phyloP scores from a whole-genome alignment of 2,797 vertebrate genomes.

The Sebastolobus altivelis region DNA sequence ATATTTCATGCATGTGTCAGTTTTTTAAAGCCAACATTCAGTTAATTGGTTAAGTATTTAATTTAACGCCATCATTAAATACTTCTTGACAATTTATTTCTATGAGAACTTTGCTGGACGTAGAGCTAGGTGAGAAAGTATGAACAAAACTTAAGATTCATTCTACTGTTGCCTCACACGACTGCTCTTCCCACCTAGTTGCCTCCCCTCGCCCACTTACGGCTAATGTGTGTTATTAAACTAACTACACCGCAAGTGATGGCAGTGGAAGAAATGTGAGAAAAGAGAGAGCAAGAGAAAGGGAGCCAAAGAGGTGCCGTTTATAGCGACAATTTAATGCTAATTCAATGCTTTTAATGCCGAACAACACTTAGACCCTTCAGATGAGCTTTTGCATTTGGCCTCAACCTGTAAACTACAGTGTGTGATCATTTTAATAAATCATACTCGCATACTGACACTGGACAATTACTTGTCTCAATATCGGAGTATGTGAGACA shows the following conservation, averaged over 20 bases:
- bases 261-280: neutral
- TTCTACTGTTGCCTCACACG: neutral
- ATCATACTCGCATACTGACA: constrained; percentile 1
- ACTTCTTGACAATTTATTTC: constrained; percentile 4
- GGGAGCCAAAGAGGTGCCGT: constrained; percentile 8
- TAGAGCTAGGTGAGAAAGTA: neutral
- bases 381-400: constrained; percentile 10
- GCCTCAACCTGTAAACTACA: constrained; percentile 2
- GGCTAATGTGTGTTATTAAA: constrained; percentile 19
- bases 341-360: constrained; percentile 13
- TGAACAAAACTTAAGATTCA: too few species aligned
- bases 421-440: constrained; percentile 20
- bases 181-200: neutral
- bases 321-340: constrained; percentile 20
- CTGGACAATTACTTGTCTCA: neutral
- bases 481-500: neutral
- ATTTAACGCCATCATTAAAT: neutral
- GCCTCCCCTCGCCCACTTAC: constrained; percentile 8
- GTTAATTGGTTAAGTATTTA: neutral
- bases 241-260: neutral
- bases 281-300: neutral
- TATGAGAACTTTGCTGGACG: neutral
- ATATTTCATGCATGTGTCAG: neutral
- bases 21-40: constrained; percentile 8
- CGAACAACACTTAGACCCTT: neutral